Evolutionary conservation across 92 coral and sea anemone species (phyloP).

Genomic region (Diadumene lineata): DNA sequence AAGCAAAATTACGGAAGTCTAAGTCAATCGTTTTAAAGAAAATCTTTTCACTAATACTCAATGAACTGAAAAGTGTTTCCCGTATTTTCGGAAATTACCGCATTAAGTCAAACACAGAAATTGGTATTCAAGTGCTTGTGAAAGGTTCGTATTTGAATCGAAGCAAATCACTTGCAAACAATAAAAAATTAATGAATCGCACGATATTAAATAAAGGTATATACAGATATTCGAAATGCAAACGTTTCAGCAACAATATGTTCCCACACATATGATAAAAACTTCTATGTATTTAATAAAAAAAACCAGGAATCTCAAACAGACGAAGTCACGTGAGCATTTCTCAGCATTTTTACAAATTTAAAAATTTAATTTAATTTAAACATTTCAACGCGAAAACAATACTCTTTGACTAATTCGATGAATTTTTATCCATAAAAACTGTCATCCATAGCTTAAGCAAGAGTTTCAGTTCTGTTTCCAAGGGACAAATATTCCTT

Average conservation of each 20-base stretch:
- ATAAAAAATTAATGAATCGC: background rate
- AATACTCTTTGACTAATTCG: too few species aligned
- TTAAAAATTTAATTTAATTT: too few species aligned
- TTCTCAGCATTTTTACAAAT: background rate
- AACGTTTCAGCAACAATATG: background rate
- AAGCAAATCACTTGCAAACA: slow-evolving; percentile 18
- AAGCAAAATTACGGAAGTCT: slow-evolving; percentile 43
- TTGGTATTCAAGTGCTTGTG: slow-evolving; percentile 37
- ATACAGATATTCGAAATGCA: background rate
- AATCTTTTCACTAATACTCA: slow-evolving; percentile 40
- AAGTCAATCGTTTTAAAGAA: slow-evolving; percentile 17
- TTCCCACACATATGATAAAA: background rate
- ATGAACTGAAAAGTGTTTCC: slow-evolving; percentile 50
- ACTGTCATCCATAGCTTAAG: background rate
- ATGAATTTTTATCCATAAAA: background rate
- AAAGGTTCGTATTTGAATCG: slow-evolving; percentile 19
- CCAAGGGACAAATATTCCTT: background rate
- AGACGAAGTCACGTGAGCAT: background rate
- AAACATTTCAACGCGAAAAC: too few species aligned
- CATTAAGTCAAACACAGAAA: slow-evolving; percentile 46
- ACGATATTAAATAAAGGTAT: background rate
- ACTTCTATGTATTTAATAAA: background rate
- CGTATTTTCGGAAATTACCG: slow-evolving; percentile 47
- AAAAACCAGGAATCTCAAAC: background rate
- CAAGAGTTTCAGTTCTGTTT: slow-evolving; percentile 3